phyloP scores from a whole-genome alignment of 2,888 invertebrate species.

The Trisateles emortualis region DNA sequence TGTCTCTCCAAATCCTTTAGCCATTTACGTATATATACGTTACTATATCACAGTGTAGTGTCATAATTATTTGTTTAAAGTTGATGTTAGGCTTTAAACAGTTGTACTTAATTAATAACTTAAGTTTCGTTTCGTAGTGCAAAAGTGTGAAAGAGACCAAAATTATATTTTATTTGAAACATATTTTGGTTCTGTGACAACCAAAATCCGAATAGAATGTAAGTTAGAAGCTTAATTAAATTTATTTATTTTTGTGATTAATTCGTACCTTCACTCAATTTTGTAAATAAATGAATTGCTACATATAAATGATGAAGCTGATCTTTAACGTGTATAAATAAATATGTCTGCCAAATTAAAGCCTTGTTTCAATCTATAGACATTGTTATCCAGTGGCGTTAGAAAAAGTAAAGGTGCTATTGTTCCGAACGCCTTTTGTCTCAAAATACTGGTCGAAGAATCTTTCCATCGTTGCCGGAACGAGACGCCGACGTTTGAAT shows the following conservation, averaged over 20 bases:
- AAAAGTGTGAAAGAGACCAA: slow-evolving; percentile 65
- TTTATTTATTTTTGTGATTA: slow-evolving; percentile 84
- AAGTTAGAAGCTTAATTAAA: slow-evolving; percentile 72
- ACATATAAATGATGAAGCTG: slow-evolving; percentile 82
- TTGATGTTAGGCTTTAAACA: slow-evolving; percentile 71
- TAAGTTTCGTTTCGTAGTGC: slow-evolving; percentile 65
- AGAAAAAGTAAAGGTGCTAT: slow-evolving; percentile 49
- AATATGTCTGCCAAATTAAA: slow-evolving; percentile 86
- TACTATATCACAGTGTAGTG: slow-evolving; percentile 57
- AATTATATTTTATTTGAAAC: slow-evolving; percentile 62
- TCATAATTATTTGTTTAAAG: slow-evolving; percentile 66
- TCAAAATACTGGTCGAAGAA: slow-evolving; percentile 46
- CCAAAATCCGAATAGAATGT: slow-evolving; percentile 76
- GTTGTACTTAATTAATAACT: slow-evolving; percentile 71
- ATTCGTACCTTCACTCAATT: slow-evolving; percentile 80
- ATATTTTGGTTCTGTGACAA: slow-evolving; percentile 70
- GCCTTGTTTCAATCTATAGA: slow-evolving; percentile 62
- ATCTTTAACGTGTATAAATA: slow-evolving; percentile 84
- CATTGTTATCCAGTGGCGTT: slow-evolving; percentile 15
- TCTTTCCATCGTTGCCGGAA: slow-evolving; percentile 34
- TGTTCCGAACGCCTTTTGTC: slow-evolving; percentile 54
- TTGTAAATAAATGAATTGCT: slow-evolving; percentile 84
- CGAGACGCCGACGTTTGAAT: slow-evolving; percentile 29
- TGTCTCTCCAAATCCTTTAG: slow-evolving; percentile 37
- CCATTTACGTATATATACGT: slow-evolving; percentile 36